phyloP scores from a whole-genome alignment of 2,113 vertebrate genomes.

The Hippocampus mohnikei region DNA sequence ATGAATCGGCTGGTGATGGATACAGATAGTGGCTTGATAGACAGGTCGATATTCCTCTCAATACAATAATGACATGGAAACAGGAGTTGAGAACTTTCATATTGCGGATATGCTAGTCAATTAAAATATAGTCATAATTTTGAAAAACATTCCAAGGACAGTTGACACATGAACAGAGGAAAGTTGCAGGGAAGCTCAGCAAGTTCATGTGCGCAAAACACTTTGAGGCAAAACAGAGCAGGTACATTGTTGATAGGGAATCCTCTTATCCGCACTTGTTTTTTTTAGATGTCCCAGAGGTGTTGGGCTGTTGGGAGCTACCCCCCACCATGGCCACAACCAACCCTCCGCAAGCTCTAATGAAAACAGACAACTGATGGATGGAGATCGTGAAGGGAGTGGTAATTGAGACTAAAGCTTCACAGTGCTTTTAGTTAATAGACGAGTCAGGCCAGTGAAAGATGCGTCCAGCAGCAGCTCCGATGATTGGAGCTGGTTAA shows the following conservation, averaged over 20 bases:
- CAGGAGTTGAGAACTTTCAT: neutral
- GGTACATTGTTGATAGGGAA: slow-evolving; percentile 19
- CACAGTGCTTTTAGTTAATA: slow-evolving; percentile 77
- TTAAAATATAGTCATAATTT: neutral
- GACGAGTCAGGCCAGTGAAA: slow-evolving; percentile 73
- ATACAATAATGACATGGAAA: neutral
- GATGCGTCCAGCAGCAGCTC: slow-evolving; percentile 63
- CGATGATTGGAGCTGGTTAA: slow-evolving; percentile 70
- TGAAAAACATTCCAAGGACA: neutral
- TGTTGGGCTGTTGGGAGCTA: slow-evolving; percentile 22
- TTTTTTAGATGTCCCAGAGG: slow-evolving; percentile 35
- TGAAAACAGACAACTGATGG: slow-evolving; percentile 70
- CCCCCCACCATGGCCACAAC: slow-evolving; percentile 12
- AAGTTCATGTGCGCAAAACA: slow-evolving; percentile 17
- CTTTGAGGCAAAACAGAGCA: slow-evolving; percentile 22
- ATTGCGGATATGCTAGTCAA: neutral
- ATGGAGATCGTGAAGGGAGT: slow-evolving; percentile 68
- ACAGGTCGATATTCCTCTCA: neutral
- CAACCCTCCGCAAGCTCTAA: slow-evolving; percentile 38
- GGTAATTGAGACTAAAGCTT: slow-evolving; percentile 76
- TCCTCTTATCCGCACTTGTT: slow-evolving; percentile 26
- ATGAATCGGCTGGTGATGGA: neutral
- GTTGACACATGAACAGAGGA: neutral
- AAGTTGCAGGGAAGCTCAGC: neutral
- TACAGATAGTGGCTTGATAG: too few relatives aligned